A percentile compares a stretch with the other conserved stretches of the same genome.
Evolutionary conservation across 2,888 invertebrate species (phyloP).

Genomic region (Chrysina gloriosa): DNA sequence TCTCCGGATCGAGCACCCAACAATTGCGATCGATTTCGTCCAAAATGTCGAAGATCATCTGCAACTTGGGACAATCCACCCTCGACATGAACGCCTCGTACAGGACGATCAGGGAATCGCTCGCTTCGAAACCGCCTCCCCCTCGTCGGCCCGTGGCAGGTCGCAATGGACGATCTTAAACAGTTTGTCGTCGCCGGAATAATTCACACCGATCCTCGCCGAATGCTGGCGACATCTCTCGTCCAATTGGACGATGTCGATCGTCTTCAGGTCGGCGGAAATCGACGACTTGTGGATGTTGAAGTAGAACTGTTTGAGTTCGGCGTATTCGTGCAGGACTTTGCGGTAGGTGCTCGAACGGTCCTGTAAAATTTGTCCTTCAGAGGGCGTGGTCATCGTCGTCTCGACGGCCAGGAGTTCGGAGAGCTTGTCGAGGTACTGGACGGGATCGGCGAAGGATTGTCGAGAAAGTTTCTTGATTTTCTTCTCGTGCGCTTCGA

Average conservation of each 20-base stretch:
- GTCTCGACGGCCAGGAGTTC: constrained; percentile 43
- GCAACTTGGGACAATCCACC: constrained; percentile 54
- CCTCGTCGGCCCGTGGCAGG: constrained; percentile 52
- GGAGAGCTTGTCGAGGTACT: constrained; percentile 51
- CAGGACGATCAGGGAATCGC: constrained; percentile 54
- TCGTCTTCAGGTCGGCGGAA: constrained; percentile 45
- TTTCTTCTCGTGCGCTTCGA: constrained; percentile 37
- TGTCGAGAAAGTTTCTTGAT: constrained; percentile 34
- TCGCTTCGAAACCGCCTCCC: constrained; percentile 42
- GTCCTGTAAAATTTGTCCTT: too few species aligned
- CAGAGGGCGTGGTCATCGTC: constrained; percentile 16
- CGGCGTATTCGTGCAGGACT: constrained; percentile 48
- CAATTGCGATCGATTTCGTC: constrained; percentile 61
- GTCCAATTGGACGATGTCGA: constrained; percentile 46
- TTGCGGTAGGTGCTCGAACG: constrained; percentile 32
- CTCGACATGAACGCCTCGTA: constrained; percentile 56
- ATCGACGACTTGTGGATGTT: constrained; percentile 45
- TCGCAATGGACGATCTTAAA: constrained; percentile 55
- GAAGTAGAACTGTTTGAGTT: constrained; percentile 50
- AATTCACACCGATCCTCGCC: constrained; percentile 48
- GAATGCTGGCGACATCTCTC: constrained; percentile 45
- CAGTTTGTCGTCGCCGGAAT: constrained; percentile 46
- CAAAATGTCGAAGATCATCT: constrained; percentile 63
- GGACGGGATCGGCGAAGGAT: constrained; percentile 39
- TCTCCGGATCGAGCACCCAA: constrained; percentile 64